These are phyloP conservation scores for Aphidius gifuensis DNA, from an alignment of 1,140 invertebrate species.

Conservation along the genomic window DNA sequence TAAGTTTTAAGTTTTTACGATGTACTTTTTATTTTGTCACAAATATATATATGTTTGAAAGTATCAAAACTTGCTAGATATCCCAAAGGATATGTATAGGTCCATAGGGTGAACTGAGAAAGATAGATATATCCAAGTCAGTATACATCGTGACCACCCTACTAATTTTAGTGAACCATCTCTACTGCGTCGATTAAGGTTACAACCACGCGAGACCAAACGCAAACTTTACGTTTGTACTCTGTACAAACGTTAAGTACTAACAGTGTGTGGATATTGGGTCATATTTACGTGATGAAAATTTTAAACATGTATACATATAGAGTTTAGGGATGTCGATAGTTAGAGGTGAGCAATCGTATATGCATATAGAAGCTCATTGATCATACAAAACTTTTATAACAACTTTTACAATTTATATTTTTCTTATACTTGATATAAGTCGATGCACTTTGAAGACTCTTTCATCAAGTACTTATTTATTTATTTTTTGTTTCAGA, in stretches of 20 bases:
- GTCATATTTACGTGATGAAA: too few relatives aligned
- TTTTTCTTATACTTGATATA: neutral
- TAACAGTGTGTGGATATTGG: too few relatives aligned
- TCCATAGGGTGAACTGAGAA: neutral
- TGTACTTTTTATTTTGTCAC: too few relatives aligned
- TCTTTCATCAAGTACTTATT: too few relatives aligned
- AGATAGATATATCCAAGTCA: conserved; percentile 14
- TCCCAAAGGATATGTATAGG: neutral
- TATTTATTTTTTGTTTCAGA: too few relatives aligned
- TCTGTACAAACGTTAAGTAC: neutral
- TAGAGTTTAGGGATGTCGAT: too few relatives aligned
- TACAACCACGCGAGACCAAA: conserved; percentile 12
- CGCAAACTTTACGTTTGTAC: conserved; percentile 15
- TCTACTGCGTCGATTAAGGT: conserved; percentile 14
- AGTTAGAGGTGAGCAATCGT: too few relatives aligned
- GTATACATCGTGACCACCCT: conserved; percentile 11
- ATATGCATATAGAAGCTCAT: neutral
- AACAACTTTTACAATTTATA: neutral
- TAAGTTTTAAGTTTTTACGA: too few relatives aligned
- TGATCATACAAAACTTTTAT: neutral
- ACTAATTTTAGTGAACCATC: conserved; percentile 12
- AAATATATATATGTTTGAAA: too few relatives aligned
- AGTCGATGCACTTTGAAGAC: too few relatives aligned
- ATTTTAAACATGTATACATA: too few relatives aligned
- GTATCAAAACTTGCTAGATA: too few relatives aligned